phyloP scores from a whole-genome alignment of 2,888 invertebrate genomes.

The Drosophila nigricruria region DNA sequence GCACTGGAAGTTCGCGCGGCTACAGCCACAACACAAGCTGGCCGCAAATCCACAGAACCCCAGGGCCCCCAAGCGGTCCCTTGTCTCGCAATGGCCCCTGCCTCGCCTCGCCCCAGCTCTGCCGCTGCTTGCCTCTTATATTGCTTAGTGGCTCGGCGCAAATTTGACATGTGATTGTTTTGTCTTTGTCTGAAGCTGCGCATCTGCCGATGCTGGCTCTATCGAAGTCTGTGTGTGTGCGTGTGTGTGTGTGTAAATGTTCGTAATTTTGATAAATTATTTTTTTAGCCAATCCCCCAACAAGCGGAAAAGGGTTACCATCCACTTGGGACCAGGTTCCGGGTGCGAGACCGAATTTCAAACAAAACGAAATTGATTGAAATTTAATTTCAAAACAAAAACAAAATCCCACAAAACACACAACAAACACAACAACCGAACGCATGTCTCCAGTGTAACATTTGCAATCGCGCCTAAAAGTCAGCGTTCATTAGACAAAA shows the following conservation, averaged over 20 bases:
- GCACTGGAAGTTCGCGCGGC: slow-evolving; percentile 78
- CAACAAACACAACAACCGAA: slow-evolving; percentile 13
- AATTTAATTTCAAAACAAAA: slow-evolving; percentile 72
- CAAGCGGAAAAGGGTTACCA: slow-evolving; percentile 73
- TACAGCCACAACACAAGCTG: slow-evolving; percentile 69
- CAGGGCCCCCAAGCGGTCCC: slow-evolving; percentile 48
- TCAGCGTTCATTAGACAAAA: slow-evolving; percentile 46
- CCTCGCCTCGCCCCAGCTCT: not conserved
- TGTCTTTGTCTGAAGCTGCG: slow-evolving; percentile 57
- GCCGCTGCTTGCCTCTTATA: slow-evolving; percentile 23
- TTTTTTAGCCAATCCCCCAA: slow-evolving; percentile 62
- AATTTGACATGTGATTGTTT: slow-evolving; percentile 83
- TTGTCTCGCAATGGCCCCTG: slow-evolving; percentile 2
- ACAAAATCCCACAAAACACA: slow-evolving; percentile 33
- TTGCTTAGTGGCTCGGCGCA: slow-evolving; percentile 74
- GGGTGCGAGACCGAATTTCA: slow-evolving; percentile 18
- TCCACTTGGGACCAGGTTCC: slow-evolving; percentile 64
- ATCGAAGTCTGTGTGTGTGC: slow-evolving; percentile 10
- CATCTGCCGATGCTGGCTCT: slow-evolving; percentile 47
- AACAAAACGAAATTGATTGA: slow-evolving; percentile 71
- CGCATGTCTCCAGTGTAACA: slow-evolving; percentile 66
- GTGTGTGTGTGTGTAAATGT: slow-evolving; percentile 22
- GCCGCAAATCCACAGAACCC: slow-evolving; percentile 61
- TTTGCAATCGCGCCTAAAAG: slow-evolving; percentile 51
- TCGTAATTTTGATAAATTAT: slow-evolving; percentile 83